phyloP scores from a whole-genome alignment of 2,113 vertebrate species.

The Ammodytes marinus region DNA sequence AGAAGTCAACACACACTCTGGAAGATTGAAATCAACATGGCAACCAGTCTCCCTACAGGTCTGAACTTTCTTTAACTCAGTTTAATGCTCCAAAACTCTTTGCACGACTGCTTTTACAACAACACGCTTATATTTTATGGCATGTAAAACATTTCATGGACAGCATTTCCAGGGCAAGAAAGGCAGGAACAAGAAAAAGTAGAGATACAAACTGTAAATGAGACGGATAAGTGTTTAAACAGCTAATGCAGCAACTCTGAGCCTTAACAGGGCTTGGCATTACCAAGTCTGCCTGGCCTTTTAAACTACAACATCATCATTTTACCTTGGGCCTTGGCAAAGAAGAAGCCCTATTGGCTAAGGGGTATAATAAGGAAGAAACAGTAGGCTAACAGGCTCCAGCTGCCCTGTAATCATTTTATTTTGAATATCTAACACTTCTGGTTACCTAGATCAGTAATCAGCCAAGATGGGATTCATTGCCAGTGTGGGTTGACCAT shows the following conservation, averaged over 20 bases:
- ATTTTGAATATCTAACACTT: too few species aligned
- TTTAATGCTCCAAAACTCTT: neutral
- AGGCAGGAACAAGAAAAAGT: neutral
- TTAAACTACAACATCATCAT: neutral
- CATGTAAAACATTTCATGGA: neutral
- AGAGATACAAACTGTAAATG: neutral
- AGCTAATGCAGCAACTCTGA: slow-evolving; percentile 2
- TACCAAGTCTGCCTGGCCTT: neutral
- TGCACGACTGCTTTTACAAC: neutral
- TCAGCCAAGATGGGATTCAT: too few species aligned
- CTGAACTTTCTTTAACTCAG: slow-evolving; percentile 4
- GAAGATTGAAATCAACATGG: slow-evolving; percentile 50
- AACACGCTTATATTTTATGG: neutral
- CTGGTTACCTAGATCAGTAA: too few species aligned
- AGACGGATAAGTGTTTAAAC: neutral
- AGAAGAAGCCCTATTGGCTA: neutral
- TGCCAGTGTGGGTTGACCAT: too few species aligned
- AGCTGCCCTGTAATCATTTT: too few species aligned
- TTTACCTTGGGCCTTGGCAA: neutral
- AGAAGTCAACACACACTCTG: neutral
- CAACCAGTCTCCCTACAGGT: slow-evolving; percentile 47
- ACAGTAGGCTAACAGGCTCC: neutral
- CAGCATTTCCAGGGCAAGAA: neutral
- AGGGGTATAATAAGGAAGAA: neutral
- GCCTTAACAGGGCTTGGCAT: neutral